Evolutionary conservation across 2,797 vertebrate genomes (phyloP).

Genomic region (Diceros bicornis): DNA sequence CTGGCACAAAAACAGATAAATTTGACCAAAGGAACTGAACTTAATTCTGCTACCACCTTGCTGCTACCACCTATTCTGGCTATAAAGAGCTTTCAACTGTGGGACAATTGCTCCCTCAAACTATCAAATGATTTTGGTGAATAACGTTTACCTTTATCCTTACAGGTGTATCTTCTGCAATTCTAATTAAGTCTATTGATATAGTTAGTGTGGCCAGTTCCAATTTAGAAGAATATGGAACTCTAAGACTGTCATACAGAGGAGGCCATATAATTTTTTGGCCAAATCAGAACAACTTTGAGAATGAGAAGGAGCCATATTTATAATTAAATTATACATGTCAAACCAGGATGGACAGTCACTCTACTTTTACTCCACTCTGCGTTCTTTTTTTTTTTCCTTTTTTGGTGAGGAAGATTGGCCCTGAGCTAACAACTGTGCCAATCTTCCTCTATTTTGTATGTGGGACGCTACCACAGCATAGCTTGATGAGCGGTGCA

Average conservation of each 20-base stretch:
- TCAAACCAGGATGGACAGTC: background rate
- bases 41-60: background rate
- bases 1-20: conserved; percentile 5
- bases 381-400: background rate
- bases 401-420: too few relatives aligned
- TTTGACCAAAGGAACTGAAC: background rate
- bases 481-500: too few relatives aligned
- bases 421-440: too few relatives aligned
- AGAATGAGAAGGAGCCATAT: background rate
- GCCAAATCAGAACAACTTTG: background rate
- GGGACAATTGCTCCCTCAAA: background rate
- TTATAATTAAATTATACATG: background rate
- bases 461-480: too few relatives aligned
- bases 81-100: background rate
- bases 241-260: background rate
- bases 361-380: background rate
- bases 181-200: background rate
- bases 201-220: background rate
- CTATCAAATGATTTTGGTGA: background rate
- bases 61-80: background rate
- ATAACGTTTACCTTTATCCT: background rate
- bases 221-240: background rate
- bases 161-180: background rate
- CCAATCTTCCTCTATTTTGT: too few relatives aligned
- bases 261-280: background rate